These are phyloP conservation scores for Ostrea denselamellosa DNA, from an alignment of 1,140 invertebrate genomes.

Conservation along the genomic window DNA sequence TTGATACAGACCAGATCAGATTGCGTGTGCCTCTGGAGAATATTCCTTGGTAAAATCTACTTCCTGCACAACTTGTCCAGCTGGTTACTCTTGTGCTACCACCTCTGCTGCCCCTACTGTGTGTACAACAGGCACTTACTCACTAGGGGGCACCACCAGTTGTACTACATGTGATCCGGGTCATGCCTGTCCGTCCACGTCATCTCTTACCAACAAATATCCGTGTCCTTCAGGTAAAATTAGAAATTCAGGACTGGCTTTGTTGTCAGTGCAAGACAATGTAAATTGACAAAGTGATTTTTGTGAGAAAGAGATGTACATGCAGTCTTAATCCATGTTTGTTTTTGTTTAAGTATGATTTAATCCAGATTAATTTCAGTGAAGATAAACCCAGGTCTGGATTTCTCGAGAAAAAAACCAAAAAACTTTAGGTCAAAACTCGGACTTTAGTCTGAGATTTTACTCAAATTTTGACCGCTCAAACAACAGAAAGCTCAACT, in stretches of 20 bases:
- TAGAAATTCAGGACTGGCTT: background rate
- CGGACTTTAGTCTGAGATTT: too few relatives aligned
- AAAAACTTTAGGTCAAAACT: too few relatives aligned
- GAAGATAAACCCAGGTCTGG: background rate
- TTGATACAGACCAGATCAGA: conserved; percentile 56
- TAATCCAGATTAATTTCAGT: too few relatives aligned
- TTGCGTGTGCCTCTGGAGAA: conserved; percentile 64
- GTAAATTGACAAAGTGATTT: too few relatives aligned
- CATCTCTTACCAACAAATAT: conserved; percentile 57
- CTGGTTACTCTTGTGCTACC: conserved; percentile 71
- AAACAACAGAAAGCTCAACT: too few relatives aligned
- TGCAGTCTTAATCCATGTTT: background rate
- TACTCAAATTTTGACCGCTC: too few relatives aligned
- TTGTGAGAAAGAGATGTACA: background rate
- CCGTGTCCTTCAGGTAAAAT: conserved; percentile 63
- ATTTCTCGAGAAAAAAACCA: too few relatives aligned
- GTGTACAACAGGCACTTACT: conserved; percentile 69
- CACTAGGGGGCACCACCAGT: conserved; percentile 56
- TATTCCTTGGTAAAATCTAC: conserved; percentile 68
- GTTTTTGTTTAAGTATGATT: too few relatives aligned
- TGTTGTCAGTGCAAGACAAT: background rate
- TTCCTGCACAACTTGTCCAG: conserved; percentile 70
- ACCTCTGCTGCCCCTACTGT: conserved; percentile 58
- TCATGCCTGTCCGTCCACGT: conserved; percentile 70
- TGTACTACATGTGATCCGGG: conserved; percentile 72